These are phyloP conservation scores for Propithecus perrieri DNA, from an alignment of 2,797 vertebrate species.

Conservation along the genomic window DNA sequence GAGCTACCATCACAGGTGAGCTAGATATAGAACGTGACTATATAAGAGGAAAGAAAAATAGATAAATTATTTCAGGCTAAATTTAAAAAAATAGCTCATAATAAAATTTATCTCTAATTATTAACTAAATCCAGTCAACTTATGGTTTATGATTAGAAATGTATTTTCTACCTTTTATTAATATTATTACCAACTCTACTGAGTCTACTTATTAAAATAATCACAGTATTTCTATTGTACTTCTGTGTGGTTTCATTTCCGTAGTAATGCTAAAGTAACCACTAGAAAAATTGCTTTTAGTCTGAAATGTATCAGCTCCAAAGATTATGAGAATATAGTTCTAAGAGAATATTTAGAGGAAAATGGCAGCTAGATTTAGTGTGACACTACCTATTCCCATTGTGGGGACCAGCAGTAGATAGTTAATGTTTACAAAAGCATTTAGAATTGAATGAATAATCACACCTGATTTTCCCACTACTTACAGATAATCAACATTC, in stretches of 20 bases:
- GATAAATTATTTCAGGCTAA: conserved; percentile 51
- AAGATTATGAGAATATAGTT: conserved; percentile 40
- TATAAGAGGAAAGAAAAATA: conserved; percentile 68
- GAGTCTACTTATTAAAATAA: conserved; percentile 17
- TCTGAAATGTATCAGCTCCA: not conserved
- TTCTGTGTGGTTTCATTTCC: conserved; percentile 24
- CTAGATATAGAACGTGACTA: conserved; percentile 85
- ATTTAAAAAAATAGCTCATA: conserved; percentile 6
- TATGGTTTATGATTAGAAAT: conserved; percentile 44
- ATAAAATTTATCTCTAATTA: conserved; percentile 32
- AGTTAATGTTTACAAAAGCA: not conserved
- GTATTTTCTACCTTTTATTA: conserved; percentile 38
- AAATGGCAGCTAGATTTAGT: conserved; percentile 3
- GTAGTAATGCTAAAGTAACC: not conserved
- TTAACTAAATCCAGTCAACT: conserved; percentile 13
- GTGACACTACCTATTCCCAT: not conserved
- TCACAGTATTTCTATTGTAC: not conserved
- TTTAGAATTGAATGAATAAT: conserved; percentile 33
- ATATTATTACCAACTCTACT: not conserved
- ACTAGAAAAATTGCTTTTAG: conserved; percentile 43
- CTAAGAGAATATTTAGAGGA: not conserved
- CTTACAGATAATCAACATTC: conserved; percentile 32
- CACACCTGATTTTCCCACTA: conserved; percentile 2
- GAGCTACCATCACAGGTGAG: conserved; percentile 87
- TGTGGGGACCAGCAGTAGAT: not conserved